Base-by-base conservation (phyloP, 2,113 vertebrate genomes). In the Nipponia nippon region DNA sequence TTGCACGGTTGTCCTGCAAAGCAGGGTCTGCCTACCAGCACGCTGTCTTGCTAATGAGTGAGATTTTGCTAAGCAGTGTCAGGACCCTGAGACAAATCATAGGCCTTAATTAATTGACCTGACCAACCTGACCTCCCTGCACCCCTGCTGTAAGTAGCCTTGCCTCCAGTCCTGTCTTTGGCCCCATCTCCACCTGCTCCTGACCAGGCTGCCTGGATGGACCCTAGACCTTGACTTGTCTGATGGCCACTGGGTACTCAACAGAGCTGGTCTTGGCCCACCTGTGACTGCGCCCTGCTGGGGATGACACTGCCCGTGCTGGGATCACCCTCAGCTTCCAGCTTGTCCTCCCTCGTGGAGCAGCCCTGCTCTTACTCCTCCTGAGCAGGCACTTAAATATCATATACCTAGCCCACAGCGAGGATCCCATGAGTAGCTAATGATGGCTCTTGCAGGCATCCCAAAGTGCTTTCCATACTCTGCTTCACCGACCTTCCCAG, bases 291-390 rank as follows among this genome's bases (percentile, higher is more conserved):
- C 9, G 10, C 6, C 9, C 1, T 16, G 7, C 10, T 22, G 20
- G 18, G 40, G 27, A 8, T 9, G 10, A 29, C 32, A 47, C 3
- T 3, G 7, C 7, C 36, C 3, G 0, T 52, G 16, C 40, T 40
- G 23, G 27, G 25, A 40, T 71, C 63, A 38, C 1, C 5, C 16
- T 40, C 46, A 10, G 8, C 15, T 85, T 17, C 66, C 53, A 67
- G 0, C 14, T 50, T 65, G 7, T 38, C 36, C 22, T 42, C 22
- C 20, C 3, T 13, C 0, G 0, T 59, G 70, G 13, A 91, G 36
- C 58, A 56, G 66, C 20, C 26, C 25, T 13, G 29, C 22, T 66
- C 42, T 23, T 62, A 20, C 46, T 44, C 13, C 40, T 81, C 36
- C 55, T 83, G 49, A 82, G 58, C 30, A 73, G 27, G 14, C 25